Evolutionary conservation across 2,113 vertebrate genomes (phyloP), one percentile per base, ranked within the genome.

Genomic region (Erythrocercus mccallii): DNA sequence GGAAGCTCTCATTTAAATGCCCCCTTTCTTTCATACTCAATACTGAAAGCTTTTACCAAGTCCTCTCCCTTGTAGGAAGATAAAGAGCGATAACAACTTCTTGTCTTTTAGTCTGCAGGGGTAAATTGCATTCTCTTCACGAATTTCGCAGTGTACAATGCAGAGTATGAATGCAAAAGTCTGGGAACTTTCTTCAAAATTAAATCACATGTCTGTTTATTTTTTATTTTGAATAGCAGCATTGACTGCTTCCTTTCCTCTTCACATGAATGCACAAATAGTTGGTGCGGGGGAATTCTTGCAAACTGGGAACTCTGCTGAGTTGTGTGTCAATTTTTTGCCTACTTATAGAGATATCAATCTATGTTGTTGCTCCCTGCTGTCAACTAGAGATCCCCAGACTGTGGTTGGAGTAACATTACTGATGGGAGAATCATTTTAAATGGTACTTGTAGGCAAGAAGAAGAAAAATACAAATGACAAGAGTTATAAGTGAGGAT

Each of bases 151-250:
- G 51, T 33, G n/a, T 54, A 53, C 5, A 6, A 65, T n/a, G 45
- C 30, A 33, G 56, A 50, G 33, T 25, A 88, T 61, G 44, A 94
- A 91, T 33, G 40, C 76, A 79, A 81, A 88, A 45, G 57, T 82
- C 88, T 94, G 85, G 72, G 86, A 94, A 94, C 88, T 86, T 84
- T 91, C 91, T 87, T 84, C 76, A 91, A 86, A 66, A 81, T 68
- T 24, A 91, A 85, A 61, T 95, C 94, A 94, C 81, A 93, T 92
- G 94, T 57, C 90, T 91, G 60, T 60, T 70, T 78, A 47, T 60
- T 65, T 92, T 88, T 76, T 89, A 69, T 89, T 93, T 77, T 96
- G 56, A 97, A 95, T 91, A 88, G 93, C 69, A 85, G 80, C 89
- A 94, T 73, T 96, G 90, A 88, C 81, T 86, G 66, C 61, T 95